A percentile compares a stretch with the other conserved stretches of the same genome.
Evolutionary conservation across 2,113 vertebrate genomes (phyloP).

Genomic region (Andinoacara biseriatus): DNA sequence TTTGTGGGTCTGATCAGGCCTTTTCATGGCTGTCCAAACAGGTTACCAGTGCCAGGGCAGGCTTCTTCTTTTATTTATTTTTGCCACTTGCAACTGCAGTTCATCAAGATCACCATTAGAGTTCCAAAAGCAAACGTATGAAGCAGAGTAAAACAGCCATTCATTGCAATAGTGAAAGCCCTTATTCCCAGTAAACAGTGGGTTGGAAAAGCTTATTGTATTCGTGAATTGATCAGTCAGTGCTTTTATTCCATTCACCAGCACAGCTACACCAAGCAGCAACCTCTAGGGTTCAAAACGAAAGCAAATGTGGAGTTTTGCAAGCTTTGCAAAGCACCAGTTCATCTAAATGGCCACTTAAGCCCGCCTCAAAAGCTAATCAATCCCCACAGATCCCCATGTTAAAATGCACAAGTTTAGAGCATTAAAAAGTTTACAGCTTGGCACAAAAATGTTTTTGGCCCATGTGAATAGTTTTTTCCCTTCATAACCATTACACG

Average conservation of each 20-base stretch:
- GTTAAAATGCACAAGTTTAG: neutral
- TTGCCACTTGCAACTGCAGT: neutral
- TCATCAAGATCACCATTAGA: neutral
- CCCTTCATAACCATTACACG: neutral
- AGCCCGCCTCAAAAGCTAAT: neutral
- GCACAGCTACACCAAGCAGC: neutral
- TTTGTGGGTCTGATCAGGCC: slow-evolving; percentile 23
- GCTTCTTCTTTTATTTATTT: slow-evolving; percentile 8
- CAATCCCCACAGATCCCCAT: neutral
- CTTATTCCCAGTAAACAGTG: neutral
- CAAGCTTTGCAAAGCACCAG: neutral
- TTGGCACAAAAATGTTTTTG: neutral
- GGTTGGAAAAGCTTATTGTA: neutral
- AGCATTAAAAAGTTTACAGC: neutral
- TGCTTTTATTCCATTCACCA: neutral
- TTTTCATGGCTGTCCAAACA: slow-evolving; percentile 45
- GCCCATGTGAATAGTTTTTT: neutral
- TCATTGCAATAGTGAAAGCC: neutral
- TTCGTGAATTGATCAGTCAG: neutral
- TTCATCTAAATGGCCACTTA: neutral
- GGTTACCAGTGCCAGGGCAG: slow-evolving; percentile 7
- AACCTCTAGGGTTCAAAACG: neutral
- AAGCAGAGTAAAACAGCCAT: neutral
- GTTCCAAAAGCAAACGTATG: neutral
- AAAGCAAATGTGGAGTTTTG: neutral